Percentiles rank a stretch among this genome's conserved stretches.
These are phyloP conservation scores for Argyra leucocephala DNA, from an alignment of 2,888 invertebrate genomes.

Conservation along the genomic window DNA sequence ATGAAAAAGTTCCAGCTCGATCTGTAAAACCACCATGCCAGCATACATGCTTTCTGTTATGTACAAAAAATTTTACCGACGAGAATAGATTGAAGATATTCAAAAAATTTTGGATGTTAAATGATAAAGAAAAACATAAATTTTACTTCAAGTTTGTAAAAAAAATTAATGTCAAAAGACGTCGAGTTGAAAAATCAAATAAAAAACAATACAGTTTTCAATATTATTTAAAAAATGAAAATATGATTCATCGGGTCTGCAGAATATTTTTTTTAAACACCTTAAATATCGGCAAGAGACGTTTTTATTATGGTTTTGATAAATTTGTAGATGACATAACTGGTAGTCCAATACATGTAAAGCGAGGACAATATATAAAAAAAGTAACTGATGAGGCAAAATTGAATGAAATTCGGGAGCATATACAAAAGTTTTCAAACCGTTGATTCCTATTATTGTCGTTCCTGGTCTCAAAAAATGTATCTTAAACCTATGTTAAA, in stretches of 20 bases:
- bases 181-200: not conserved
- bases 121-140: not conserved
- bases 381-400: too few species aligned
- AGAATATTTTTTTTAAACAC: not conserved
- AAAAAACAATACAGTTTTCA: not conserved
- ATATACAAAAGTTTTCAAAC: too few species aligned
- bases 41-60: not conserved
- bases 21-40: not conserved
- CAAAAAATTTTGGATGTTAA: not conserved
- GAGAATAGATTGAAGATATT: not conserved
- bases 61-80: not conserved
- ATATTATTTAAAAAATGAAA: not conserved
- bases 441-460: too few species aligned
- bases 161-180: not conserved
- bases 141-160: conserved; percentile 8
- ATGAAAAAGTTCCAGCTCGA: not conserved
- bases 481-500: too few species aligned
- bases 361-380: too few species aligned
- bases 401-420: too few species aligned
- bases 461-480: too few species aligned
- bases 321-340: too few species aligned
- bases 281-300: not conserved
- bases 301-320: too few species aligned
- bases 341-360: too few species aligned
- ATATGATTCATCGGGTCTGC: not conserved